A percentile compares a stretch with the other conserved stretches of the same genome.
Conservation (phyloP, 2,888 invertebrate species). For the Proisotoma minuta region DNA sequence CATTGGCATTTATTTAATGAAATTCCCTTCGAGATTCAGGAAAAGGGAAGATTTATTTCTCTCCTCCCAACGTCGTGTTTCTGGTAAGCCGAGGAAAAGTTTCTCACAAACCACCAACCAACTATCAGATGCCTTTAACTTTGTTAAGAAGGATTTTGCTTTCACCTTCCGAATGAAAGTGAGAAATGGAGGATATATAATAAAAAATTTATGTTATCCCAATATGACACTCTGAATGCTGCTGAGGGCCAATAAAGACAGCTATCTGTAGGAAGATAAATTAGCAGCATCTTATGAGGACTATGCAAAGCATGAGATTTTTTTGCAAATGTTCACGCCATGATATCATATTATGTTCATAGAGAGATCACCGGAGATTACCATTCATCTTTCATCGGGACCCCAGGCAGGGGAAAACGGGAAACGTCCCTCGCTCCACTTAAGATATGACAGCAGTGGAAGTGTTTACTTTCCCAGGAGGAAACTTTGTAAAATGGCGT, state of each 20-base stretch:
- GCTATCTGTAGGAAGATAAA: slow-evolving; percentile 9
- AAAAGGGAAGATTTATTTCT: slow-evolving; percentile 5
- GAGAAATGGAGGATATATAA: slow-evolving; percentile 12
- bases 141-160: slow-evolving; percentile 9
- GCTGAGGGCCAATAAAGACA: slow-evolving; percentile 9
- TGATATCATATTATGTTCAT: slow-evolving; percentile 8
- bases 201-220: slow-evolving; percentile 8
- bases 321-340: neutral
- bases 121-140: neutral
- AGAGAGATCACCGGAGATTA: slow-evolving; percentile 7
- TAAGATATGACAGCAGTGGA: too few relatives aligned
- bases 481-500: neutral
- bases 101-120: neutral
- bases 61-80: slow-evolving; percentile 3
- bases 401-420: too few relatives aligned
- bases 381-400: slow-evolving; percentile 9
- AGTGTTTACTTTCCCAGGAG: too few relatives aligned
- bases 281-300: slow-evolving; percentile 1
- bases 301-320: slow-evolving; percentile 8
- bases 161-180: slow-evolving; percentile 14
- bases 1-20: slow-evolving; percentile 5
- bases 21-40: neutral
- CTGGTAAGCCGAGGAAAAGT: neutral
- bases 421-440: too few relatives aligned
- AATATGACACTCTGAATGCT: slow-evolving; percentile 14